phyloP scores from a whole-genome alignment of 1,140 invertebrate genomes.

The Planococcus citri region DNA sequence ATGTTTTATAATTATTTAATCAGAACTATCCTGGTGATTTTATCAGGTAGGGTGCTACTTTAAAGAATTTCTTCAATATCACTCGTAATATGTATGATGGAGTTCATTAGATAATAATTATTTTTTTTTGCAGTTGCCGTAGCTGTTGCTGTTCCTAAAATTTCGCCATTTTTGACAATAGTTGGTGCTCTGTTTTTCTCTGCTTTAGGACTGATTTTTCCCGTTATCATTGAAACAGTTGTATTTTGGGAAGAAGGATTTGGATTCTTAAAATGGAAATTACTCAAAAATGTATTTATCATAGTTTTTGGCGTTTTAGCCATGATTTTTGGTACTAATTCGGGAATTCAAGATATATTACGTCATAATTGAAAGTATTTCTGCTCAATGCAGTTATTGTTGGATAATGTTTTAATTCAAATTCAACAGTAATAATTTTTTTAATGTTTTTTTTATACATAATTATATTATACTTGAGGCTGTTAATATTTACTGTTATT shows the following conservation, averaged over 20 bases:
- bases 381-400: too few species aligned
- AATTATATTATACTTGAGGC: too few species aligned
- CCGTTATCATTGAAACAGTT: conserved; percentile 76
- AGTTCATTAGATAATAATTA: background rate
- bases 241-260: conserved; percentile 54
- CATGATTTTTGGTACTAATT: conserved; percentile 64
- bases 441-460: background rate
- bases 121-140: conserved; percentile 35
- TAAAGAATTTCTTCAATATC: background rate
- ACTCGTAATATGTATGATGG: background rate
- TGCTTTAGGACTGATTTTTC: conserved; percentile 80
- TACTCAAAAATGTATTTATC: conserved; percentile 62
- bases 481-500: too few species aligned
- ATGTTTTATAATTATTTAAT: conserved; percentile 59
- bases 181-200: conserved; percentile 92
- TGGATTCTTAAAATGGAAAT: conserved; percentile 48
- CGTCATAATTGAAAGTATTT: background rate
- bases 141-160: conserved; percentile 72
- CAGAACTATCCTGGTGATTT: conserved; percentile 45
- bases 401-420: too few species aligned
- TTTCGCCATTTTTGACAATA: conserved; percentile 80
- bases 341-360: conserved; percentile 52
- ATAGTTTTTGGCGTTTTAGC: conserved; percentile 57
- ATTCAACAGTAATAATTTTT: background rate
- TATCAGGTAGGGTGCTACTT: background rate